Percentiles rank a stretch among this genome's conserved stretches.
phyloP scores from a whole-genome alignment of 1,140 invertebrate genomes.

The Zaprionus davidi region DNA sequence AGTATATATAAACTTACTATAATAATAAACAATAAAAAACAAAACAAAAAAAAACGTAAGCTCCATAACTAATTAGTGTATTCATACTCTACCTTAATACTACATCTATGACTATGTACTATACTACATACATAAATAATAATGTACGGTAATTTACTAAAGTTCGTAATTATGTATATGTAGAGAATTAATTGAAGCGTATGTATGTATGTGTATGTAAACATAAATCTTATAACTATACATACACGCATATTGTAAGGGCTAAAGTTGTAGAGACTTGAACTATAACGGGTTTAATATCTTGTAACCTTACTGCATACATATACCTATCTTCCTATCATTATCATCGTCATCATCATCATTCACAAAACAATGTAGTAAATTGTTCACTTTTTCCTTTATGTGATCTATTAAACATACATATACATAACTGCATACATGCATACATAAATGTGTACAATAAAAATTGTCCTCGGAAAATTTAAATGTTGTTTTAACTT shows the following conservation, averaged over 20 bases:
- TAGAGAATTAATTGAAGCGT: conserved; percentile 66
- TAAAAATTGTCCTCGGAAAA: conserved; percentile 77
- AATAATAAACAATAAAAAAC: conserved; percentile 51
- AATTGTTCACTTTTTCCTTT: conserved; percentile 84
- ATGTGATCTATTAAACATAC: conserved; percentile 80
- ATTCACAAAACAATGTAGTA: conserved; percentile 69
- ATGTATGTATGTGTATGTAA: conserved; percentile 53
- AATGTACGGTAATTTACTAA: conserved; percentile 75
- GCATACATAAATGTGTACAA: conserved; percentile 69
- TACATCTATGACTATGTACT: conserved; percentile 49
- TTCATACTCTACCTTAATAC: conserved; percentile 71
- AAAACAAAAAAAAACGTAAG: conserved; percentile 50
- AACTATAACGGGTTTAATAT: conserved; percentile 48
- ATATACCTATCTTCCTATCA: conserved; percentile 20
- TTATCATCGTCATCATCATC: conserved; percentile 50
- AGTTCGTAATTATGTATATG: conserved; percentile 65
- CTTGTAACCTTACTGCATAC: conserved; percentile 37
- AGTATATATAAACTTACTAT: conserved; percentile 37
- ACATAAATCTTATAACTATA: conserved; percentile 46
- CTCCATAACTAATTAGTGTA: conserved; percentile 61
- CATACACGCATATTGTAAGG: conserved; percentile 34
- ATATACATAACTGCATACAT: conserved; percentile 55
- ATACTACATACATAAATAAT: conserved; percentile 47
- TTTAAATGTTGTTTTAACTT: conserved; percentile 1
- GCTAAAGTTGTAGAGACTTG: conserved; percentile 50